Conservation (phyloP, 37 sponge, comb jelly and placozoan species). For the Ianthella basta region DNA sequence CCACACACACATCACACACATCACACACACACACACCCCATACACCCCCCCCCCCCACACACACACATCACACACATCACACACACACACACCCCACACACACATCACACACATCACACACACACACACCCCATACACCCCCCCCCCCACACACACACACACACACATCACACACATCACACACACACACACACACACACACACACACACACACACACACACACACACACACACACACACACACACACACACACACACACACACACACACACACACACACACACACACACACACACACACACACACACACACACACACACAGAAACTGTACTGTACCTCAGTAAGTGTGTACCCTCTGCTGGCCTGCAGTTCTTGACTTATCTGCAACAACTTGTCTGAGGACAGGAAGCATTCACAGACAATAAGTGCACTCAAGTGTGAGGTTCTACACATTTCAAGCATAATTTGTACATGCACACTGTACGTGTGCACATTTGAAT, state of each 20-base stretch:
- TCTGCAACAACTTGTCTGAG: neutral
- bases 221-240: neutral
- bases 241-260: conserved; percentile 7
- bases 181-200: too few species aligned
- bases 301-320: neutral
- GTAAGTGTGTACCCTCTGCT: neutral
- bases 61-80: too few species aligned
- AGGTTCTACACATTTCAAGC: neutral
- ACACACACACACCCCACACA: too few species aligned
- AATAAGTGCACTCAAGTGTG: neutral
- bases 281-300: neutral
- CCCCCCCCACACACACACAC: too few species aligned
- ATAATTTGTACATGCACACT: neutral
- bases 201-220: conserved; percentile 8
- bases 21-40: too few species aligned
- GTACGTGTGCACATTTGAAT: neutral
- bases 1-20: too few species aligned
- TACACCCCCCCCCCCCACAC: too few species aligned
- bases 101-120: too few species aligned
- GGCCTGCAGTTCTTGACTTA: neutral
- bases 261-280: conserved; percentile 20
- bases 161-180: too few species aligned
- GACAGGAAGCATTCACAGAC: too few species aligned
- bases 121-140: too few species aligned
- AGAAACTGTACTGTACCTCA: too few species aligned